Base-by-base conservation (phyloP, 2,888 invertebrate species). In the Drosophila rubida region DNA sequence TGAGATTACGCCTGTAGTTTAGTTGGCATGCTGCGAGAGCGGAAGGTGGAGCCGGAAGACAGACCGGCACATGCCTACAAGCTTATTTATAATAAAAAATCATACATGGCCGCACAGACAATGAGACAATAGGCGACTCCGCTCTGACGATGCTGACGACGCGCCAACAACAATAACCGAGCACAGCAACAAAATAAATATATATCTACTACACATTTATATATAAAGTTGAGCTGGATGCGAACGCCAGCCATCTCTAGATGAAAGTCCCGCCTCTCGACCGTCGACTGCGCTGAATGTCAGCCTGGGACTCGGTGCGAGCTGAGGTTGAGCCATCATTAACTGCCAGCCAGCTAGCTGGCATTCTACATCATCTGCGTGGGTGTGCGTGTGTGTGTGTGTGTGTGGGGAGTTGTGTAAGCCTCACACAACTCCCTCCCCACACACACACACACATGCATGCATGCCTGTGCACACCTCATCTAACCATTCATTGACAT, bases 71-170 rank as follows among this genome's bases (percentile, higher is more conserved):
- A 85, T 75, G 79, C 87, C 80, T 85, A 79, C 82, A 72, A 76
- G 87, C 87, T 76, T 83, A 77, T 86, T 86, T 83, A 86, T 83
- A 82, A 86, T 83, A 87, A 69, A 82, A 82, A 87, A 76, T 87
- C 88, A 87, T 86, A 87, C 86, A 87, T 80, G 83, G 78, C 71
- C 78, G 68, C 86, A 74, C 80, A 83, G 78, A 83, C 88, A 82
- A 82, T 82, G 88, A 87, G 82, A 82, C 82, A 82, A 87, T 87
- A 71, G 80, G 67, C 49, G 51, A 51, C 44, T 55, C 44, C 39
- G 48, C 32, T n/a, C 32, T 37, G 59, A n/a, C 44, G 51, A n/a
- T 32, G 45, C 41, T 35, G 46, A 62, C 44, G 51, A 53, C 54
- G 57, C 54, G 57, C 23, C 59, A 67, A 27, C 59, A 46, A 61